Evolutionary conservation across 2,113 vertebrate genomes (phyloP).

Genomic region (Eleginops maclovinus): DNA sequence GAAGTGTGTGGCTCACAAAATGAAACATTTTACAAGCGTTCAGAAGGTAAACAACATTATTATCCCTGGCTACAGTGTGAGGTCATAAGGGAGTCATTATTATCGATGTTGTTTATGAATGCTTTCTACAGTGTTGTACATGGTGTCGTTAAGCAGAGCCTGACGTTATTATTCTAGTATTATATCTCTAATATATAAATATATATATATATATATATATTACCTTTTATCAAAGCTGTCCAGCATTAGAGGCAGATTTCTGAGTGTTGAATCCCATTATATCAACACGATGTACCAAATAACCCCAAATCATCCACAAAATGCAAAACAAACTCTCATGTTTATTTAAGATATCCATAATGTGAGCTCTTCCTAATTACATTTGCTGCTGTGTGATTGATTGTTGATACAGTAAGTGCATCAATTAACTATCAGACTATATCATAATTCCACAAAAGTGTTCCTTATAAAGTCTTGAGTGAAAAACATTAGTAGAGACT

Average conservation of each 20-base stretch:
- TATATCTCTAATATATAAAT: not conserved
- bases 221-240: not conserved
- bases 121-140: not conserved
- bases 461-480: too few species aligned
- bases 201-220: too few species aligned
- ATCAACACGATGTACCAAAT: not conserved
- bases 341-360: not conserved
- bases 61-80: not conserved
- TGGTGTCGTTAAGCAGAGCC: not conserved
- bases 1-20: not conserved
- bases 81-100: not conserved
- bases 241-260: not conserved
- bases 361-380: not conserved
- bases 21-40: not conserved
- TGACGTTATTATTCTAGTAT: not conserved
- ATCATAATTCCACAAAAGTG: not conserved
- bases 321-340: not conserved
- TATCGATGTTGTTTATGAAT: not conserved
- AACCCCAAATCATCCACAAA: not conserved
- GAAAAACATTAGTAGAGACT: not conserved
- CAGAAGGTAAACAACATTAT: not conserved
- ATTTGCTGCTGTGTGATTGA: not conserved
- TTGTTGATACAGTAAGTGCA: not conserved
- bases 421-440: not conserved
- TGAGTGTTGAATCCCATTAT: not conserved